Base-by-base conservation (phyloP, 2,888 invertebrate species). In the Eucriotettix oculatus region DNA sequence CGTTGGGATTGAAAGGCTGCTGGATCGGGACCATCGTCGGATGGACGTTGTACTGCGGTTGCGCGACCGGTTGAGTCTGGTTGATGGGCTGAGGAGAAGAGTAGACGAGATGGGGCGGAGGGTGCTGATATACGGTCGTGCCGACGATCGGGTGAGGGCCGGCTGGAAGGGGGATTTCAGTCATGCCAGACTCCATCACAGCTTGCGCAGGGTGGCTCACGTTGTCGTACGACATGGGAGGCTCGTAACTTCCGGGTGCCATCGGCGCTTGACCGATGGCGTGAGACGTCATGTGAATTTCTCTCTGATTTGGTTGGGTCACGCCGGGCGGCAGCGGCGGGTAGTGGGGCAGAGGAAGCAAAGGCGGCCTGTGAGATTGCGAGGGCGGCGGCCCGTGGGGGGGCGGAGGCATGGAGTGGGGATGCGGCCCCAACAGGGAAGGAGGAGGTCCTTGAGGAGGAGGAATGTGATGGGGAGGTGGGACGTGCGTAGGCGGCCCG, bases 161-260 rank as follows among this genome's bases (percentile, higher is more conserved):
- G 57, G 42, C 60, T 42, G 60, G 53, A 16, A 60, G 63, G 61
- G 42, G 52, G 61, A 60, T 64, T 66, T 63, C 67, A 52, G 67
- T 66, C 54, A 42, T 56, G 53, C 52, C 59, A 29, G 29, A 29
- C 29, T 29, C 29, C 12, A 43, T 43, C 16, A 55, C 56, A 14
- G 52, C 10, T 16, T 58, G 58, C 2, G 56, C 52, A 14, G 12
- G 52, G 52, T 57, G 61, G 52, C 52, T 61, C 10, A 52, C 58
- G 17, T 52, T 55, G 48, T 61, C 61, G 53, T 58, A 61, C 16
- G 61, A 40, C 52, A 60, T 11, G 16, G 60, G 44, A 40, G 61
- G 62, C 16, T 61, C 62, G 52, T 60, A 62, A 2, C 56, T 43
- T 14, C 59, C 44, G 16, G 55, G 59, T 10, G 42, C 44, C 10